Evolutionary conservation across 2,888 invertebrate species (phyloP).

Genomic region (Drosophila bunnanda): DNA sequence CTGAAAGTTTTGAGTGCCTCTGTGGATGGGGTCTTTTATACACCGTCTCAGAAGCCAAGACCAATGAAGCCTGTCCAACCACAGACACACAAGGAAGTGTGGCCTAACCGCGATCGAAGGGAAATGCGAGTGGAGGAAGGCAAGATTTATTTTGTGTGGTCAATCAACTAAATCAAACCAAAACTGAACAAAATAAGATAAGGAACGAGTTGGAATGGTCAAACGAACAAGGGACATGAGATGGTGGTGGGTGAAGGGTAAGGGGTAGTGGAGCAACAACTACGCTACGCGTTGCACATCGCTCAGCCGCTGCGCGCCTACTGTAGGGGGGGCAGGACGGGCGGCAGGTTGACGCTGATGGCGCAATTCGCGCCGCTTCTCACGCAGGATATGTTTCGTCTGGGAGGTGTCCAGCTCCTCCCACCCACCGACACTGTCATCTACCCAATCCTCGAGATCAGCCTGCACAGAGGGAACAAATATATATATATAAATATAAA

Average conservation of each 20-base stretch:
- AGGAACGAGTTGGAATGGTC: constrained; percentile 6
- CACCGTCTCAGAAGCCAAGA: constrained; percentile 11
- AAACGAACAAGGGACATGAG: constrained; percentile 17
- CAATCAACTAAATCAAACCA: constrained; percentile 59
- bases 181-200: constrained; percentile 37
- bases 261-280: constrained; percentile 24
- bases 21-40: constrained; percentile 33
- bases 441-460: constrained; percentile 86
- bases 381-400: constrained; percentile 83
- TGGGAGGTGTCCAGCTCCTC: constrained; percentile 85
- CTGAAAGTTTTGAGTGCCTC: constrained; percentile 7
- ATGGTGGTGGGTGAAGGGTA: constrained; percentile 5
- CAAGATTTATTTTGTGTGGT: constrained; percentile 54
- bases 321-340: constrained; percentile 48
- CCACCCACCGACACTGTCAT: constrained; percentile 85
- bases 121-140: constrained; percentile 69
- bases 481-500: constrained; percentile 7
- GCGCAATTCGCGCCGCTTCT: constrained; percentile 84
- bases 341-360: constrained; percentile 76
- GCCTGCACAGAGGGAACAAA: constrained; percentile 73
- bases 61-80: constrained; percentile 44
- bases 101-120: constrained; percentile 30
- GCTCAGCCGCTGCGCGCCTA: constrained; percentile 69
- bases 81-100: constrained; percentile 51
- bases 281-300: constrained; percentile 68